Evolutionary conservation across 2,797 vertebrate genomes (phyloP).

Genomic region (Antrozous pallidus): DNA sequence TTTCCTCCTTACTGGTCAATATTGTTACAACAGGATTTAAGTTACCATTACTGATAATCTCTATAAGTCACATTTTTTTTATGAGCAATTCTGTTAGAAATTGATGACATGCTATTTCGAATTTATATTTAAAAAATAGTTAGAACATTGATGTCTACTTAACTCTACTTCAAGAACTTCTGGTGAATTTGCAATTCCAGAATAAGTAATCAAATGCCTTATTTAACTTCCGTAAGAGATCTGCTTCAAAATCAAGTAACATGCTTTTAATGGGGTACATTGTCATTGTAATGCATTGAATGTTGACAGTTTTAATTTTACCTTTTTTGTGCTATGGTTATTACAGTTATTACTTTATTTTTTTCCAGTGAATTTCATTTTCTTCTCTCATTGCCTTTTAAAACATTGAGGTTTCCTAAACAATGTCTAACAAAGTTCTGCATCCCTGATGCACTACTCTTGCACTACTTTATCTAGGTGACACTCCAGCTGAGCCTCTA

Average conservation of each 20-base stretch:
- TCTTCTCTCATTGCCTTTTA: neutral
- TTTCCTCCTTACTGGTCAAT: neutral
- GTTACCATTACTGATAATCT: neutral
- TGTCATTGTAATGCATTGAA: conserved; percentile 40
- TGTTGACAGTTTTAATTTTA: conserved; percentile 53
- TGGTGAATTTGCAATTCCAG: neutral
- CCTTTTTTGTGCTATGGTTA: conserved; percentile 6
- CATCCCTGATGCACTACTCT: neutral
- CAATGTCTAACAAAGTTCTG: neutral
- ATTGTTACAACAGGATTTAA: neutral
- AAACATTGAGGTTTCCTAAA: neutral
- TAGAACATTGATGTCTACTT: neutral
- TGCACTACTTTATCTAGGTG: neutral
- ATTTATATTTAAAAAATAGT: neutral
- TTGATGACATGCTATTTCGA: neutral
- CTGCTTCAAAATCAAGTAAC: conserved; percentile 32
- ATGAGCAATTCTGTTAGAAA: neutral
- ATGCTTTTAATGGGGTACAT: neutral
- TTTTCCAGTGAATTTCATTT: conserved; percentile 9
- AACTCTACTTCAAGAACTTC: neutral
- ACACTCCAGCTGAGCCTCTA: neutral
- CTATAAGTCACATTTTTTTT: neutral
- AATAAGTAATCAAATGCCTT: conserved; percentile 29
- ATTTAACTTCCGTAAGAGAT: conserved; percentile 45
- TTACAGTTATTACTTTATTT: conserved; percentile 26